These are phyloP conservation scores for Eilema sororculum DNA, from an alignment of 2,888 invertebrate genomes.

Conservation along the genomic window DNA sequence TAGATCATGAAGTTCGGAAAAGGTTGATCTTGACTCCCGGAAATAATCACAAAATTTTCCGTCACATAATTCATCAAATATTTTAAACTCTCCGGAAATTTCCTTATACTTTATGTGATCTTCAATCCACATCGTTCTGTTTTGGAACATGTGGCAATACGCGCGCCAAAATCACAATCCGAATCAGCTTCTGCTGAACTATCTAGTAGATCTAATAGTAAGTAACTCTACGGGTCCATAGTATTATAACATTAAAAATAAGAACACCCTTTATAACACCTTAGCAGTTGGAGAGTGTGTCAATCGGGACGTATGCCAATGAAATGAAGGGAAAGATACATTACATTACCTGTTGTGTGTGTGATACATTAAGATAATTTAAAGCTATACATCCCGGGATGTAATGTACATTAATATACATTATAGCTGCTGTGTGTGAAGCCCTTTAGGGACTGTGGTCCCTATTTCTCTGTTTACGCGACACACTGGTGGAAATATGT, in stretches of 20 bases:
- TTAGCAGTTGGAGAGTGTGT: too few species aligned
- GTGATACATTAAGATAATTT: constrained; percentile 39
- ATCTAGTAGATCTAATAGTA: constrained; percentile 28
- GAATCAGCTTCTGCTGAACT: constrained; percentile 38
- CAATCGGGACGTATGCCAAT: constrained; percentile 23
- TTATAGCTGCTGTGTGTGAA: too few species aligned
- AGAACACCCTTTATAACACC: too few species aligned
- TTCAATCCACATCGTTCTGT: constrained; percentile 33
- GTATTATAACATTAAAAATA: constrained; percentile 23
- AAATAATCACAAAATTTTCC: constrained; percentile 36
- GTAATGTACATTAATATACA: constrained; percentile 30
- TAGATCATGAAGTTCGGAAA: constrained; percentile 37
- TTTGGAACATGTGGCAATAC: constrained; percentile 31
- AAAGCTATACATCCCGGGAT: constrained; percentile 36
- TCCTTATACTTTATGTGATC: constrained; percentile 36
- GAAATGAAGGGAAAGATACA: constrained; percentile 41
- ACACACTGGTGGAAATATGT: too few species aligned
- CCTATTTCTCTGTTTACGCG: too few species aligned
- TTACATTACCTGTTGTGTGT: constrained; percentile 40
- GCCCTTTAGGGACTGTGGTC: too few species aligned
- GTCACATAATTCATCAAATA: constrained; percentile 20
- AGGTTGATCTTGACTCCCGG: constrained; percentile 35
- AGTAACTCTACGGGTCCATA: constrained; percentile 29
- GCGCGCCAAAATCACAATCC: constrained; percentile 33
- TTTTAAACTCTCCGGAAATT: constrained; percentile 30